Percentiles rank a stretch among this genome's conserved stretches.
These are phyloP conservation scores for Aix galericulata DNA, from an alignment of 2,113 vertebrate species.

Conservation along the genomic window DNA sequence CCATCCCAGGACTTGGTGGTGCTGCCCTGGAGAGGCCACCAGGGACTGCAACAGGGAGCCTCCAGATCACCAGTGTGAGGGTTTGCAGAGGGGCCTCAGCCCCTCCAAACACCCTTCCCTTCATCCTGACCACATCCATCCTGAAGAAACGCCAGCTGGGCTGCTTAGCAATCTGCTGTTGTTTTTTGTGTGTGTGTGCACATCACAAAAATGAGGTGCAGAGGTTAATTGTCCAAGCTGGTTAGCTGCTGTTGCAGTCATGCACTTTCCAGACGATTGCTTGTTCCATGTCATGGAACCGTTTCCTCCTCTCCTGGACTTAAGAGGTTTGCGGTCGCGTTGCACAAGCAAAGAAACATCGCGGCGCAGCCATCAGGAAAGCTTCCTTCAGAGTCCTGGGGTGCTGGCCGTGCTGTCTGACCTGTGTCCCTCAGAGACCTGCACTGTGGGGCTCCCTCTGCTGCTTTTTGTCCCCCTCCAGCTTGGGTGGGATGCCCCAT, in stretches of 20 bases:
- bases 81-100: not conserved
- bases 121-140: not conserved
- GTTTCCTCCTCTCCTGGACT: not conserved
- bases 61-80: not conserved
- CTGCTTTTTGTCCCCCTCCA: not conserved
- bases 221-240: not conserved
- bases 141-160: not conserved
- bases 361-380: not conserved
- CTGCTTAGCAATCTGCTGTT: not conserved
- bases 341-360: not conserved
- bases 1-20: rapidly evolving
- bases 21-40: not conserved
- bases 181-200: not conserved
- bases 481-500: not conserved
- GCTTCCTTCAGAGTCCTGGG: not conserved
- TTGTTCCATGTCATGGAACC: not conserved
- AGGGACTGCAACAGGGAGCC: not conserved
- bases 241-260: not conserved
- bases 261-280: not conserved
- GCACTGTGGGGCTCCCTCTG: not conserved
- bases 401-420: rapidly evolving
- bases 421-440: not conserved
- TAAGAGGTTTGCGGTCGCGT: not conserved
- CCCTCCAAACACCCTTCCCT: not conserved
- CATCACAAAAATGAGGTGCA: not conserved